Base-by-base conservation (phyloP, 2,888 invertebrate genomes). In the Alsophila aescularia region DNA sequence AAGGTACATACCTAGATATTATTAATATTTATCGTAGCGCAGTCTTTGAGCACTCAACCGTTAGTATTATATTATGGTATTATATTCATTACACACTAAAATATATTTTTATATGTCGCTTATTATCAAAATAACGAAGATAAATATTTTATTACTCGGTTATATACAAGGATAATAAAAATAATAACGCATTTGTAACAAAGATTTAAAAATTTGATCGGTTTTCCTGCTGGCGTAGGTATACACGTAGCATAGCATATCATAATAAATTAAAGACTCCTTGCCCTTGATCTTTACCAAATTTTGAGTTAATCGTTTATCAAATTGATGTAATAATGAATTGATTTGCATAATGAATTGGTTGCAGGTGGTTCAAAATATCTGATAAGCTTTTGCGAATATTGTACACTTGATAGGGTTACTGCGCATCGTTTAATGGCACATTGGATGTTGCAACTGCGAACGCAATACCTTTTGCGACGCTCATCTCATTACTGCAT, bases 401-500 rank as follows among this genome's bases (percentile, higher is more conserved):
- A 41, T 47, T 40, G 39, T 31, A 29, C 13, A 43, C 37, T 50
- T 36, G 12, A 51, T 43, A 18, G 18, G 18, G 2, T 4, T 18
- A 48, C 66, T 77, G 74, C 77, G 75, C 32, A 72, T 70, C 71
- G 72, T 78, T 73, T 83, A 83, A 81, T 82, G 79, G 68, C 72
- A 75, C 79, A 83, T 85, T 83, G 83, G 75, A 78, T 77, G 69
- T 74, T 71, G 67, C 73, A 71, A 67, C 67, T 62, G 71, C 58
- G 69, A 69, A 68, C 72, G 67, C 67, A 72, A 75, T 72, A 62
- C 83, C 83, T 79, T 83, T 78, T 81, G 74, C 64, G 82, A 81
- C 66, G 64, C 62, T 78, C 77, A 77, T 81, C 62, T 78, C 77
- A 77, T 81, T 82, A 81, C 79, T 71, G 72, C 77, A 76, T 79